Percentiles rank a stretch among this genome's conserved stretches.
phyloP scores from a whole-genome alignment of 2,888 invertebrate genomes.

The Ochropleura leucogaster region DNA sequence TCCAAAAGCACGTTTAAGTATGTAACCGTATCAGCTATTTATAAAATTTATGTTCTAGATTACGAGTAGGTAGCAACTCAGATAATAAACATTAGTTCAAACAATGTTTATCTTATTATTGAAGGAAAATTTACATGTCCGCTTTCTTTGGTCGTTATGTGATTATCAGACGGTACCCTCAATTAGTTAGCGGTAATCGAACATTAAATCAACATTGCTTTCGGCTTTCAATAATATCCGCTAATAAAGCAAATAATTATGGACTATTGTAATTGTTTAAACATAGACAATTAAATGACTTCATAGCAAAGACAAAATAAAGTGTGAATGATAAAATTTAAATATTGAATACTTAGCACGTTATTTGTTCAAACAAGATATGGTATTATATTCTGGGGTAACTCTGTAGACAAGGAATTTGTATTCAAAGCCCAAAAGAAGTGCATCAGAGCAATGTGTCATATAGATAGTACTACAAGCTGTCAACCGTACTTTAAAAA shows the following conservation, averaged over 20 bases:
- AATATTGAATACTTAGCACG: constrained; percentile 33
- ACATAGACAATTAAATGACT: constrained; percentile 12
- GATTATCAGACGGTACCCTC: constrained; percentile 75
- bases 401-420: too few species aligned
- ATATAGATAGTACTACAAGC: too few species aligned
- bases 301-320: constrained; percentile 15
- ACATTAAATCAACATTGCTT: constrained; percentile 35
- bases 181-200: constrained; percentile 60
- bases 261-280: constrained; percentile 7
- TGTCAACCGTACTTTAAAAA: too few species aligned
- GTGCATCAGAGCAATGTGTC: too few species aligned
- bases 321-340: constrained; percentile 24
- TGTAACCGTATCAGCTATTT: constrained; percentile 15
- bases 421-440: too few species aligned
- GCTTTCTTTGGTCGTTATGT: constrained; percentile 73
- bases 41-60: constrained; percentile 20
- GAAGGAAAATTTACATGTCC: constrained; percentile 72
- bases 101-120: constrained; percentile 69
- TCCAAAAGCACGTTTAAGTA: background rate
- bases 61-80: constrained; percentile 39
- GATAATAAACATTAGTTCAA: constrained; percentile 41
- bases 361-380: constrained; percentile 40
- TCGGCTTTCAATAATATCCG: background rate
- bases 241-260: constrained; percentile 2
- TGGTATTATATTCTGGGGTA: too few species aligned